A percentile compares a stretch with the other conserved stretches of the same genome.
These are phyloP conservation scores for Hyperopisus bebe DNA, from an alignment of 2,113 vertebrate genomes.

Conservation along the genomic window DNA sequence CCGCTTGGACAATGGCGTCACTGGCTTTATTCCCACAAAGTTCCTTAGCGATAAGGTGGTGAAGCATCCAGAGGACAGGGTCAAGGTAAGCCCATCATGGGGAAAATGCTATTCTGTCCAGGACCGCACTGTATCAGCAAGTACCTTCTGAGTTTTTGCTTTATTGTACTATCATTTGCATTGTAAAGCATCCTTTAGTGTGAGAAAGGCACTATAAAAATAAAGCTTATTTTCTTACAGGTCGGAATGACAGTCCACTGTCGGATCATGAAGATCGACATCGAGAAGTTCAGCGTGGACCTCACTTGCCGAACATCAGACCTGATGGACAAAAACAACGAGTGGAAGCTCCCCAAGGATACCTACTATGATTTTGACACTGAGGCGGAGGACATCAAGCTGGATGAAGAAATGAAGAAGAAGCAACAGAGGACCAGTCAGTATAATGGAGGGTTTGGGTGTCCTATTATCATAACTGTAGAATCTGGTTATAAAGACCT, in stretches of 20 bases:
- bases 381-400: conserved; percentile 84
- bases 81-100: conserved; percentile 69
- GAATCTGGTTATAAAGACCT: background rate
- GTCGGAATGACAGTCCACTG: conserved; percentile 98
- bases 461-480: background rate
- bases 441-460: background rate
- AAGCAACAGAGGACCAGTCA: conserved; percentile 91
- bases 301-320: conserved; percentile 94
- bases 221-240: conserved; percentile 46
- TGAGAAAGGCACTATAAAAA: no score
- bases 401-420: conserved; percentile 87
- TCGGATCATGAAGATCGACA: conserved; percentile 98
- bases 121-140: background rate
- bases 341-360: conserved; percentile 97
- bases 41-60: conserved; percentile 97
- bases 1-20: conserved; percentile 89
- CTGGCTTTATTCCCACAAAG: conserved; percentile 95
- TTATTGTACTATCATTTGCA: no score
- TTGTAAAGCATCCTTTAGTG: no score
- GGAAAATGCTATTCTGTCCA: background rate
- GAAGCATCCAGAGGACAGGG: conserved; percentile 92
- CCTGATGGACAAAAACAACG: conserved; percentile 90
- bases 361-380: conserved; percentile 93
- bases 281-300: conserved; percentile 95
- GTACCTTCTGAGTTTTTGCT: conserved; percentile 8